Conservation (phyloP, 1,140 invertebrate genomes). For the Heliconius hewitsoni region DNA sequence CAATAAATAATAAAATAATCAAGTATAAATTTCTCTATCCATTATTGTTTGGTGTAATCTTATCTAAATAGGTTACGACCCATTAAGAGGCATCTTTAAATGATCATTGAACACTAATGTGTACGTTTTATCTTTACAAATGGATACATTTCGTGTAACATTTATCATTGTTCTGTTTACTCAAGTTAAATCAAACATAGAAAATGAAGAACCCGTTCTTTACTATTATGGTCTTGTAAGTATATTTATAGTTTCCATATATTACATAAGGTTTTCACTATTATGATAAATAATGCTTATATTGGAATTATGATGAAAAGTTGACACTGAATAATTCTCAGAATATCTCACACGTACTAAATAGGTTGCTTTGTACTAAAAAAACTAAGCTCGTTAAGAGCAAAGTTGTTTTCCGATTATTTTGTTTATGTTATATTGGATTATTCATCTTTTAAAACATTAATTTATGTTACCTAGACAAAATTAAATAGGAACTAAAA, state of each 20-base stretch:
- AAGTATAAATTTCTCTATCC: not conserved
- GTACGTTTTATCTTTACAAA: conserved; percentile 3
- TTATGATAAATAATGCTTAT: no score
- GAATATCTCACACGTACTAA: no score
- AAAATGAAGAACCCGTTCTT: conserved; percentile 54
- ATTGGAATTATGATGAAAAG: no score
- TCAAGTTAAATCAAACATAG: conserved; percentile 24
- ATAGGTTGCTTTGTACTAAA: no score
- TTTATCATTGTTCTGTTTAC: conserved; percentile 21
- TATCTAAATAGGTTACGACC: conserved; percentile 54
- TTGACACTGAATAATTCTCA: no score
- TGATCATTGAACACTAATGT: conserved; percentile 8
- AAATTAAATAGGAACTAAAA: no score
- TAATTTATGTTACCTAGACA: no score
- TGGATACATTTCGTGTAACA: conserved; percentile 22
- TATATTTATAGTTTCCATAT: not conserved
- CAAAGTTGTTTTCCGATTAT: no score
- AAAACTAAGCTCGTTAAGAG: no score
- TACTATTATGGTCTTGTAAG: conserved; percentile 74
- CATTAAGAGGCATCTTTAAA: conserved; percentile 36
- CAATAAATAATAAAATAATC: not conserved
- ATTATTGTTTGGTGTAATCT: conserved; percentile 22
- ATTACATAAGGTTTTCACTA: no score
- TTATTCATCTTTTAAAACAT: no score
- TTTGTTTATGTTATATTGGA: no score